Evolutionary conservation across 2,113 vertebrate species (phyloP).

Genomic region (Isurus oxyrinchus): DNA sequence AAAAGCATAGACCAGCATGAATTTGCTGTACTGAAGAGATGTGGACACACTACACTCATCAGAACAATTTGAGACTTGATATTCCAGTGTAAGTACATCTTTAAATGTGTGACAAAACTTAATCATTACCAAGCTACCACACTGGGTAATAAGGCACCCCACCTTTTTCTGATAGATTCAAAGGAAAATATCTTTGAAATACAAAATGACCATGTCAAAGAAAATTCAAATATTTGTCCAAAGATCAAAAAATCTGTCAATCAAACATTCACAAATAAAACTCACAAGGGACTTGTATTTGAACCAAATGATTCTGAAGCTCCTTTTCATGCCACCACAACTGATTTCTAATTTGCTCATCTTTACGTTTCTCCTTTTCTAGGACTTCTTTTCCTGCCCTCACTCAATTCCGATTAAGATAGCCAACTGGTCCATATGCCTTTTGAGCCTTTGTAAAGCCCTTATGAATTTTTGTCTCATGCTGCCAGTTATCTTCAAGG

Average conservation of each 20-base stretch:
- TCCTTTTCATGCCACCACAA: not conserved
- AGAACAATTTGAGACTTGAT: too few species aligned
- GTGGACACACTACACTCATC: too few species aligned
- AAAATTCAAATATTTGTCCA: not conserved
- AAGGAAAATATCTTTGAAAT: not conserved
- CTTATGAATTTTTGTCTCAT: not conserved
- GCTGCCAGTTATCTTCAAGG: not conserved
- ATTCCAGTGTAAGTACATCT: too few species aligned
- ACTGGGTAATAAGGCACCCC: not conserved
- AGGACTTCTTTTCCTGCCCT: not conserved
- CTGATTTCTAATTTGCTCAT: not conserved
- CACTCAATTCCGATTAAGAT: not conserved
- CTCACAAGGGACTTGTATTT: not conserved
- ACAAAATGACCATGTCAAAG: not conserved
- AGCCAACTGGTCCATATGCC: not conserved
- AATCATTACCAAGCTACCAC: too few species aligned
- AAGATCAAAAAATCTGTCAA: not conserved
- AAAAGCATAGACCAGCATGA: too few species aligned
- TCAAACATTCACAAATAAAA: not conserved
- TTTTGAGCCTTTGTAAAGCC: not conserved
- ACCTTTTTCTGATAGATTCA: not conserved
- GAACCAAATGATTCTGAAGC: not conserved
- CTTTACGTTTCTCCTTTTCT: not conserved
- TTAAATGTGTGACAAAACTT: too few species aligned
- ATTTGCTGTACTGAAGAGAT: too few species aligned